Evolutionary conservation across 2,888 invertebrate species (phyloP).

Genomic region (Stenchaetothrips biformis): DNA sequence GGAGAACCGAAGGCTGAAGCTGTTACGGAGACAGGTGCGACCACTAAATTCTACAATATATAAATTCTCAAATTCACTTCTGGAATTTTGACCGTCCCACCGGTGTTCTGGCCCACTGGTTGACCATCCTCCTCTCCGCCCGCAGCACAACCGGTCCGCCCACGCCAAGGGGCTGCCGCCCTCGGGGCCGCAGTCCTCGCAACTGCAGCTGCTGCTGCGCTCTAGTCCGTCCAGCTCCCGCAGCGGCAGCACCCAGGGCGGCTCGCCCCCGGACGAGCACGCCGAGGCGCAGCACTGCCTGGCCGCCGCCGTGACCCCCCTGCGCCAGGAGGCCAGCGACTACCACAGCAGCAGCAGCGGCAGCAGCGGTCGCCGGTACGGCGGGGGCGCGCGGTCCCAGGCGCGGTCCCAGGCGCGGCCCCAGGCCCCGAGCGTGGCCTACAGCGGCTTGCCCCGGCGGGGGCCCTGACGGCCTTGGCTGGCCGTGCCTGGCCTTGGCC

Average conservation of each 20-base stretch:
- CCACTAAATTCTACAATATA: too few species aligned
- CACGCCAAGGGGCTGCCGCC: constrained; percentile 13
- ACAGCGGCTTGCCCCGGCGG: constrained; percentile 1
- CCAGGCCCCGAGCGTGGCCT: neutral
- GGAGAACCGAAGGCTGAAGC: constrained; percentile 12
- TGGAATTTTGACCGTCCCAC: too few species aligned
- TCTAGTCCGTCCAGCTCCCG: constrained; percentile 22
- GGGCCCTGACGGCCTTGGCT: neutral
- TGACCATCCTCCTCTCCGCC: neutral
- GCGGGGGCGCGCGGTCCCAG: neutral
- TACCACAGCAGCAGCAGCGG: neutral
- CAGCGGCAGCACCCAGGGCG: neutral
- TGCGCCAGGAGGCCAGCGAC: constrained; percentile 7
- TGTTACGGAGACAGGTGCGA: neutral
- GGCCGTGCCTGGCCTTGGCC: neutral
- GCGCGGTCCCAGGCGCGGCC: too few species aligned
- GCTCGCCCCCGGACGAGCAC: neutral
- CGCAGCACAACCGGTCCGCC: neutral
- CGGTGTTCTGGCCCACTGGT: too few species aligned
- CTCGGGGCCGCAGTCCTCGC: neutral
- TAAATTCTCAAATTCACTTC: too few species aligned
- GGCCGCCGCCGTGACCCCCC: neutral
- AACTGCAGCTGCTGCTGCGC: constrained; percentile 11
- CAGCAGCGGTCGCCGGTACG: constrained; percentile 1
- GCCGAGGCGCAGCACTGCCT: too few species aligned